Percentiles rank a stretch among this genome's conserved stretches.
Conservation (phyloP, 2,113 vertebrate genomes). For the Gymnorhina tibicen region DNA sequence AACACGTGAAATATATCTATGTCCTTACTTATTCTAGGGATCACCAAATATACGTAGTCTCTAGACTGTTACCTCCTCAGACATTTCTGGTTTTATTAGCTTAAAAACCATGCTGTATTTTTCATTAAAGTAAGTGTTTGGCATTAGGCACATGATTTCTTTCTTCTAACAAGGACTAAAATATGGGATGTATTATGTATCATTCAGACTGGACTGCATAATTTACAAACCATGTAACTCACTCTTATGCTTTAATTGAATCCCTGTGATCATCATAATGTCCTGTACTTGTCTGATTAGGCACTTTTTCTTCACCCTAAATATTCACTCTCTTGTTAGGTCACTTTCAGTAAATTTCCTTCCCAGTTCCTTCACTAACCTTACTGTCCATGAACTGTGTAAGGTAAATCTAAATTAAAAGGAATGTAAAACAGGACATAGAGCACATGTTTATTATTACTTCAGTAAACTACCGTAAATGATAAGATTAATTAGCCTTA, state of each 20-base stretch:
- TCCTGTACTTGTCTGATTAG: background rate
- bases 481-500: background rate
- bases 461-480: background rate
- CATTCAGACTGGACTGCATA: background rate
- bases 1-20: background rate
- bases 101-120: background rate
- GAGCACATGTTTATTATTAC: background rate
- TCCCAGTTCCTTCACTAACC: background rate
- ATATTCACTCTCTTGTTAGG: background rate
- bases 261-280: background rate
- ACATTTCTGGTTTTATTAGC: background rate
- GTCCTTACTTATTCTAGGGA: background rate
- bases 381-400: background rate
- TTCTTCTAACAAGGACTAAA: background rate
- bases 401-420: background rate
- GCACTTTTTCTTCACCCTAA: background rate
- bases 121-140: background rate
- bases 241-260: background rate
- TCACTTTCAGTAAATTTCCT: background rate
- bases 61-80: background rate
- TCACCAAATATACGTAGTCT: rapidly evolving
- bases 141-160: background rate
- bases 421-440: background rate
- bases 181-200: background rate
- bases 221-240: background rate